Base-by-base conservation (phyloP, 2,888 invertebrate species). In the Oscheius sp. region DNA sequence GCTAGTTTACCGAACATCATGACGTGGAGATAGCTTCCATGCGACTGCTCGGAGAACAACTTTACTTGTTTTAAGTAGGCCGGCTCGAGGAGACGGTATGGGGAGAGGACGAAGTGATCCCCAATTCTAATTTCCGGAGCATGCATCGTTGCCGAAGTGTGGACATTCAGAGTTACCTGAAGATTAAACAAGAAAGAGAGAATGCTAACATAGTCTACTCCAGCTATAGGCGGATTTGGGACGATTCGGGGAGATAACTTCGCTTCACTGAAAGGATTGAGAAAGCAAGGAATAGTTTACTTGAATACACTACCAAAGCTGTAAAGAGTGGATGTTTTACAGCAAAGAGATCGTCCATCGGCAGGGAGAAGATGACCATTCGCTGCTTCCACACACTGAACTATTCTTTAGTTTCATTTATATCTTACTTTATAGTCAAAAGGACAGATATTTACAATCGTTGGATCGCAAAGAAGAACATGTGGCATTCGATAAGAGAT, bases 381-480 rank as follows among this genome's bases (percentile, higher is more conserved):
- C 4, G 73, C 77, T 14, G 80, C 79, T 67, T 80, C 80, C 28
- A 80, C 80, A 56, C 80, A 80, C 70, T 78, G 47, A 14, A 70
- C 63, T 26, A 6, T 51, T 8, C 2, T 24, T 17, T 33, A 22
- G 33, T 17, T 12, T 36, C 9, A 22, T 26, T 44, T 26, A 9
- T 32, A 45, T 22, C 44, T 12, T 56, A 74, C 76, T 56, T 77
- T 80, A 57, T 78, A 79, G 45, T 78, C 77, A 45, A 73, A 74
- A 8, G 80, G 80, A 51, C 80, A 80, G 47, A 80, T 77, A 54
- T 80, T 80, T 49, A 80, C 80, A 65, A 80, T 80, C 9, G 76
- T 66, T 28, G 80, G 80, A 64, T 79, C 80, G 54, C 80, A 80
- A 9, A 79, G 57, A 68, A 80, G 72, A 26, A 78, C 78, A 24